Evolutionary conservation across 92 coral and sea anemone genomes (phyloP).

Genomic region (Siderastrea radians): DNA sequence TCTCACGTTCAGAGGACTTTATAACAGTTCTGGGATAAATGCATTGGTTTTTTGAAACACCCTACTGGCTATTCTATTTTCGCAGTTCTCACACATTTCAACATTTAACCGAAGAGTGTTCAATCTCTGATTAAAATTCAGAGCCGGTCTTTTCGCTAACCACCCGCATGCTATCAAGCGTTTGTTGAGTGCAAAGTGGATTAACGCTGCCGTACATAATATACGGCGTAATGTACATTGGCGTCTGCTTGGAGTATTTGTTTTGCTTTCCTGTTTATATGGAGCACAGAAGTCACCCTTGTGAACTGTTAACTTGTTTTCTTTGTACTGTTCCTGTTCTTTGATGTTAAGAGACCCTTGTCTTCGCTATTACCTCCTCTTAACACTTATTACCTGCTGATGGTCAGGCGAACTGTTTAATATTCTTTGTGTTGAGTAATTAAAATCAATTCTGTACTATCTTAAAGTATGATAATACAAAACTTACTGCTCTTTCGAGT

Average conservation of each 20-base stretch:
- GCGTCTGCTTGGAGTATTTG: constrained; percentile 18
- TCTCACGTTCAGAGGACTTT: background rate
- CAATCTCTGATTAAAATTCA: background rate
- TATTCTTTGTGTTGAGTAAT: constrained; percentile 12
- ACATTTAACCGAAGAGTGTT: background rate
- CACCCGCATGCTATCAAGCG: constrained; percentile 14
- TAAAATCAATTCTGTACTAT: constrained; percentile 24
- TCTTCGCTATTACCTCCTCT: background rate
- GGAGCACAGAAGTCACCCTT: constrained; percentile 10
- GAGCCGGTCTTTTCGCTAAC: background rate
- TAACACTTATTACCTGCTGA: background rate
- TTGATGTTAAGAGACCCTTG: background rate
- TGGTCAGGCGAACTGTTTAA: background rate
- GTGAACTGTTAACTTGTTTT: constrained; percentile 3
- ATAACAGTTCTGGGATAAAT: background rate
- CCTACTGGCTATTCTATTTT: background rate
- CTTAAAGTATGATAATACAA: background rate
- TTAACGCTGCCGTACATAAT: background rate
- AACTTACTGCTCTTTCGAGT: background rate
- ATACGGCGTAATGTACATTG: background rate
- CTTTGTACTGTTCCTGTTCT: background rate
- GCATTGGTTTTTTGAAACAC: constrained; percentile 30
- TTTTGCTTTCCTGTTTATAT: constrained; percentile 29
- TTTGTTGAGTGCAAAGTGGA: background rate
- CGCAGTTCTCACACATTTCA: background rate